Evolutionary conservation across 2,888 invertebrate genomes (phyloP).

Genomic region (Pimpla rufipes): DNA sequence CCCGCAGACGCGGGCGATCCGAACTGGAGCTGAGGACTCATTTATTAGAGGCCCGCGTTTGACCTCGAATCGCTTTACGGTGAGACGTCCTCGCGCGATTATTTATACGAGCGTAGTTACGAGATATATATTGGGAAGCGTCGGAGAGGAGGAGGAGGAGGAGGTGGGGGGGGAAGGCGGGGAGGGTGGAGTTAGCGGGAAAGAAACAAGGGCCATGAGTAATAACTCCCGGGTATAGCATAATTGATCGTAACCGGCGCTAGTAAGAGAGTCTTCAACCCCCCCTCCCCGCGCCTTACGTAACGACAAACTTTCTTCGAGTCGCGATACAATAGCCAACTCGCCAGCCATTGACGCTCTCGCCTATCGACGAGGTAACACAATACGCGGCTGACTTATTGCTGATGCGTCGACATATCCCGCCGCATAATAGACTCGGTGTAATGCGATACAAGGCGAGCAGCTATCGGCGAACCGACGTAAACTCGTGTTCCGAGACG

Average conservation of each 20-base stretch:
- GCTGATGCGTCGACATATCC: conserved; percentile 23
- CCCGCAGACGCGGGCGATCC: background rate
- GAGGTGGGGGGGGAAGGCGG: conserved; percentile 1
- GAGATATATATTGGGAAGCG: conserved; percentile 17
- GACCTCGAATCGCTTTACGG: conserved; percentile 10
- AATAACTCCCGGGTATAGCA: conserved; percentile 54
- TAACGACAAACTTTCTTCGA: conserved; percentile 59
- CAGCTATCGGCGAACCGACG: background rate
- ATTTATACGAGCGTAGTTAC: conserved; percentile 49
- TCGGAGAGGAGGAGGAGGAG: background rate
- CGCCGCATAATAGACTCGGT: conserved; percentile 15
- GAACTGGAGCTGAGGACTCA: background rate
- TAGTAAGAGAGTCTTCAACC: background rate
- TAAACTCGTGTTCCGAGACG: background rate
- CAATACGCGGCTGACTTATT: conserved; percentile 31
- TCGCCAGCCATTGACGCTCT: conserved; percentile 23
- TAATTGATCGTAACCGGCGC: conserved; percentile 59
- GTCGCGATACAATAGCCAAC: conserved; percentile 29
- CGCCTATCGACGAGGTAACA: conserved; percentile 15
- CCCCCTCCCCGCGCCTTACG: conserved; percentile 37
- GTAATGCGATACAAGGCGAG: background rate
- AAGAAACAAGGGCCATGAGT: conserved; percentile 37
- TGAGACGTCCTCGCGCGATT: conserved; percentile 13
- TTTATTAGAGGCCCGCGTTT: conserved; percentile 16
- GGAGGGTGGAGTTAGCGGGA: conserved; percentile 7